Evolutionary conservation across 2,888 invertebrate species (phyloP).

Genomic region (Mimachlamys varia): DNA sequence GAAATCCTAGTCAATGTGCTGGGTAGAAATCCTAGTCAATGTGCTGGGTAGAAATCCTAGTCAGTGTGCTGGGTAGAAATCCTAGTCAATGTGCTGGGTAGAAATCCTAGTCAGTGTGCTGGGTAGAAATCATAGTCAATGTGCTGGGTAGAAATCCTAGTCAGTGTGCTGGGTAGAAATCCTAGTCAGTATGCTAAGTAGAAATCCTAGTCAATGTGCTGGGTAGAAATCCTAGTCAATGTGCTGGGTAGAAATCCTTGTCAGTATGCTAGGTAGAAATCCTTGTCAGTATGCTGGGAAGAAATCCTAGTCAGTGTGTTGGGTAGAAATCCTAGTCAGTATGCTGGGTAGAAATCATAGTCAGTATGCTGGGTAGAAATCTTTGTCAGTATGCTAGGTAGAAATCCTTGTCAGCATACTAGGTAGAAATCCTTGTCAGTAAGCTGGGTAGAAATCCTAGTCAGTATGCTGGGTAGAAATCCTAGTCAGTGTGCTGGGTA

Average conservation of each 20-base stretch:
- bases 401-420: too few species aligned
- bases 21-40: not conserved
- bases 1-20: too few species aligned
- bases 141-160: too few species aligned
- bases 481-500: not conserved
- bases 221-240: not conserved
- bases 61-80: not conserved
- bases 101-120: too few species aligned
- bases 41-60: too few species aligned
- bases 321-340: not conserved
- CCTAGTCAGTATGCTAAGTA: not conserved
- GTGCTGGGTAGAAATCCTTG: too few species aligned
- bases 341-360: too few species aligned
- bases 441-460: too few species aligned
- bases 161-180: not conserved
- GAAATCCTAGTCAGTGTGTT: too few species aligned
- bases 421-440: not conserved
- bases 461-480: not conserved
- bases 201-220: too few species aligned
- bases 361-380: not conserved
- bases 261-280: not conserved
- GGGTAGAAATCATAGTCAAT: not conserved
- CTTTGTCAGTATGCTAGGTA: not conserved
- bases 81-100: not conserved
- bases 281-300: not conserved